Conservation (phyloP, 1,140 invertebrate genomes). For the Ganaspis sp. region DNA sequence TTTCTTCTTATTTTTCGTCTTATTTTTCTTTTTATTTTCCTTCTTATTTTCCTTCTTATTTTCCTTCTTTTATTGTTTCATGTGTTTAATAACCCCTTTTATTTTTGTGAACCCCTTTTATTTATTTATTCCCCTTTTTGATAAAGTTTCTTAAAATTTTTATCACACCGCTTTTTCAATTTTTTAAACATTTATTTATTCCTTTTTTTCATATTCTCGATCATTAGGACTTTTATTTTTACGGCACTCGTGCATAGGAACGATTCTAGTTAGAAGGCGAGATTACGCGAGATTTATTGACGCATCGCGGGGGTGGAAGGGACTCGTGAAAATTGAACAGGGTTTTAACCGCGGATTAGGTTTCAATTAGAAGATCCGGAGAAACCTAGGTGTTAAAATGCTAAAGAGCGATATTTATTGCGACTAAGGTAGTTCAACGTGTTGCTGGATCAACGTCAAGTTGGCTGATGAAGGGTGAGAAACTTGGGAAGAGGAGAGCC, state of each 20-base stretch:
- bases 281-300: constrained; percentile 59
- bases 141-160: too few relatives aligned
- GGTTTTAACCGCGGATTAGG: constrained; percentile 67
- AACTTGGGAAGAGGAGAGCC: background rate
- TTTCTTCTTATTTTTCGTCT: too few relatives aligned
- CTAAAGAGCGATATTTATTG: constrained; percentile 65
- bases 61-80: too few relatives aligned
- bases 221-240: background rate
- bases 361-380: constrained; percentile 68
- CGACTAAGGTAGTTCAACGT: constrained; percentile 34
- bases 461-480: constrained; percentile 1
- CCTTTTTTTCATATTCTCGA: background rate
- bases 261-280: constrained; percentile 40
- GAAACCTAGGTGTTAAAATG: constrained; percentile 51
- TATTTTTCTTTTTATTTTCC: too few relatives aligned
- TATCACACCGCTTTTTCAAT: too few relatives aligned
- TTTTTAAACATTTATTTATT: background rate
- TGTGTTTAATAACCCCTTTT: too few relatives aligned
- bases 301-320: constrained; percentile 49
- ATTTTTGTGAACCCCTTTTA: too few relatives aligned
- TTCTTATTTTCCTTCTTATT: too few relatives aligned
- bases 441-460: constrained; percentile 1
- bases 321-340: constrained; percentile 55
- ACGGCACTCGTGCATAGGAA: background rate
- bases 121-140: too few relatives aligned